Evolutionary conservation across 2,113 vertebrate genomes (phyloP), one percentile per base, ranked within the genome.

Genomic region (Onychostruthus taczanowskii): DNA sequence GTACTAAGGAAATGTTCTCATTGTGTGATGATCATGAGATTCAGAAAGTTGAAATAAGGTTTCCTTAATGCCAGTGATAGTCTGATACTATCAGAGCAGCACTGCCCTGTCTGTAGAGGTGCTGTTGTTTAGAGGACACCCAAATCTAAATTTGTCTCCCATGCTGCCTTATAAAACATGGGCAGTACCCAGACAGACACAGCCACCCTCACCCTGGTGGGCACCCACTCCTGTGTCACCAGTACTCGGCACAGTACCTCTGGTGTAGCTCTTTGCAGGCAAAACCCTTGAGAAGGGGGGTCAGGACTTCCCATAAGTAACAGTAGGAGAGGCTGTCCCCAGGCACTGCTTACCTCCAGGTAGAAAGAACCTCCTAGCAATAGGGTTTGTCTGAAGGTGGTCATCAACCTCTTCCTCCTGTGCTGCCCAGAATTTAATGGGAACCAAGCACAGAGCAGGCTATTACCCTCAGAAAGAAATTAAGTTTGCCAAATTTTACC

Each of bases 151-250:
- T 31, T 50, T 44, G 30, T 75, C 16, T 80, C 52, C 18, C 28
- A 27, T 6, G 33, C 46, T 83, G 76, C n/a, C 5, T 16, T 61
- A 33, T 66, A 52, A 86, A 47, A 55, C 0, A 0, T n/a, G 46
- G 24, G 16, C 58, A 76, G 33, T 67, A n/a, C 26, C 44, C 46
- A 61, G 24, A 55, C 10, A 83, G 46, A 72, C 56, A 37, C 0
- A 0, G 55, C 17, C 28, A 30, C n/a, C 13, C 63, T 67, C 4
- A 4, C 20, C 13, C 9, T 0, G 1, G 21, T 26, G 33, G 33
- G 31, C 15, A 31, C 13, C 22, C 0, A 0, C 43, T 72, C 52
- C 64, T 35, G 37, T 11, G 6, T 73, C 13, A 1, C 20, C 47
- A 67, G 16, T 16, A 50, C 24, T 35, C 59, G 58, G 69, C 46